Percentiles rank a stretch among this genome's conserved stretches.
phyloP scores from a whole-genome alignment of 2,113 vertebrate genomes.

The Halcyon malimbica region DNA sequence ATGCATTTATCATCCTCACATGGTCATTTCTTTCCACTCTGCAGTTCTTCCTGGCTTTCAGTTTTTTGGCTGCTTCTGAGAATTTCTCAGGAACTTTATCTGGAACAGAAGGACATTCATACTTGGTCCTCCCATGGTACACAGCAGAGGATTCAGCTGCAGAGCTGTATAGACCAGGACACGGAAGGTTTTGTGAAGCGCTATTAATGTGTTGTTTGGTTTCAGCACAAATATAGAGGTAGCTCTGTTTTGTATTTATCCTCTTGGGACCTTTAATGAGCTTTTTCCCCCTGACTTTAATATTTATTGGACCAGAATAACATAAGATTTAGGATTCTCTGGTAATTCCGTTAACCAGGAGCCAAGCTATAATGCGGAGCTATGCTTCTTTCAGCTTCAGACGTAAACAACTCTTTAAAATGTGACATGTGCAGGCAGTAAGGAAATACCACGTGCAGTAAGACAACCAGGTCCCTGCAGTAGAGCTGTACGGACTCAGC shows the following conservation, averaged over 20 bases:
- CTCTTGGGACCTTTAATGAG: not conserved
- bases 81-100: not conserved
- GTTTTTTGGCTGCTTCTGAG: not conserved
- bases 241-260: not conserved
- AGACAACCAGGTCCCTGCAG: rapidly evolving
- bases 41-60: not conserved
- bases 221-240: not conserved
- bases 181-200: rapidly evolving
- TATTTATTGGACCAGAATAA: not conserved
- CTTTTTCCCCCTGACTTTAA: not conserved
- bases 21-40: slow-evolving; percentile 19
- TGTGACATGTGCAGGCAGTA: rapidly evolving
- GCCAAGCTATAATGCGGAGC: not conserved
- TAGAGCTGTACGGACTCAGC: rapidly evolving
- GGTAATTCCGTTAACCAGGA: not conserved
- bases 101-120: not conserved
- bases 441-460: rapidly evolving
- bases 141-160: not conserved
- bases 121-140: rapidly evolving
- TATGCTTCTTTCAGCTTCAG: not conserved
- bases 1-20: slow-evolving; percentile 2
- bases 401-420: not conserved
- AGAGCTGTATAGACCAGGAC: not conserved
- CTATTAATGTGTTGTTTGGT: not conserved
- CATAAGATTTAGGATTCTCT: not conserved